A percentile compares a stretch with the other conserved stretches of the same genome.
phyloP scores from a whole-genome alignment of 2,113 vertebrate genomes.

The Ia io region DNA sequence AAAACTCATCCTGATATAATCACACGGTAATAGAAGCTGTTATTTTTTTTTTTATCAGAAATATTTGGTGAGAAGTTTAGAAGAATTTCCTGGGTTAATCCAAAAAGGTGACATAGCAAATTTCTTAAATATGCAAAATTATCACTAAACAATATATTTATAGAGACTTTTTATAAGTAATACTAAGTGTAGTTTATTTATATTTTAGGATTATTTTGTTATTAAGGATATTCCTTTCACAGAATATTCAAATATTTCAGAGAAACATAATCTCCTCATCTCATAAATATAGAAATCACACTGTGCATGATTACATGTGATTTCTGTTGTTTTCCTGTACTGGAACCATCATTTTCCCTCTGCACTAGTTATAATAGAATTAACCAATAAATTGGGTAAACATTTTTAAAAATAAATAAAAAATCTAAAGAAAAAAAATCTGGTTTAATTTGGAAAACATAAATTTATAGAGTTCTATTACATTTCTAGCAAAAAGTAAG shows the following conservation, averaged over 20 bases:
- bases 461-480: neutral
- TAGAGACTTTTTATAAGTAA: neutral
- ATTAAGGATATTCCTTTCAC: neutral
- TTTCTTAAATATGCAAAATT: neutral
- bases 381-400: neutral
- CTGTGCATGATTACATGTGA: neutral
- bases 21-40: neutral
- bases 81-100: neutral
- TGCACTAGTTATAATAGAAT: neutral
- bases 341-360: neutral
- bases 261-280: neutral
- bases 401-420: neutral
- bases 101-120: neutral
- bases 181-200: neutral
- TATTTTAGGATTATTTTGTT: neutral
- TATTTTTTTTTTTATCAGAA: neutral
- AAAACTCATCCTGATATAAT: neutral
- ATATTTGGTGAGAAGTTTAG: neutral
- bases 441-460: neutral
- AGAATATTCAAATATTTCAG: conserved; percentile 21
- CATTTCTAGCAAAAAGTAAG: neutral
- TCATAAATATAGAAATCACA: neutral
- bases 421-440: neutral
- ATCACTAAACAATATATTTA: neutral
- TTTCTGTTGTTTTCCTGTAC: neutral